These are phyloP conservation scores for Zelostemma sp. DNA, from an alignment of 1,140 invertebrate genomes.

Conservation along the genomic window DNA sequence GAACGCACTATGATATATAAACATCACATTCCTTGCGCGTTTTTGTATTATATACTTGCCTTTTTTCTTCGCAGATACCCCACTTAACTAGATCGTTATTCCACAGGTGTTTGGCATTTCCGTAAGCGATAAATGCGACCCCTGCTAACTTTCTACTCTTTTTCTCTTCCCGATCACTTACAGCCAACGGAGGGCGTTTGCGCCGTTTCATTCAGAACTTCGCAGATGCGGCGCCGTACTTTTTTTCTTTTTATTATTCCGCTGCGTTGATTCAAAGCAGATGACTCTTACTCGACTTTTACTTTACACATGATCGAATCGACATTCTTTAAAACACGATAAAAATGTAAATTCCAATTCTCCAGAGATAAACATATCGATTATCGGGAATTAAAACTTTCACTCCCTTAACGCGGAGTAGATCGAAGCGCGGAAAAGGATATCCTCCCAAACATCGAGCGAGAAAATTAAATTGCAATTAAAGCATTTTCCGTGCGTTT, in stretches of 20 bases:
- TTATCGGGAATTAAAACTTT: no score
- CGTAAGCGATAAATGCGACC: constrained; percentile 69
- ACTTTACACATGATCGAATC: no score
- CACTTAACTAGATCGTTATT: constrained; percentile 68
- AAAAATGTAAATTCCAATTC: no score
- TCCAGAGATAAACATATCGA: no score
- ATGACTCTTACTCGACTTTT: constrained; percentile 15
- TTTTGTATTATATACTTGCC: constrained; percentile 50
- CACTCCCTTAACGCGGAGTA: no score
- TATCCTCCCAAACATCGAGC: no score
- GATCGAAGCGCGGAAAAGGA: no score
- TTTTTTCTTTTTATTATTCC: constrained; percentile 41
- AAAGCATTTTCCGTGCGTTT: no score
- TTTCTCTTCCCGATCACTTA: constrained; percentile 63
- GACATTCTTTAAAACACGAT: no score
- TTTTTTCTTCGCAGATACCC: constrained; percentile 67
- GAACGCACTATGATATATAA: constrained; percentile 37
- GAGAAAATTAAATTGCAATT: no score
- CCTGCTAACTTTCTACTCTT: constrained; percentile 59
- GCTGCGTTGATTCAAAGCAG: constrained; percentile 35
- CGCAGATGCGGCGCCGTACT: constrained; percentile 38
- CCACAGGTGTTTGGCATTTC: constrained; percentile 71
- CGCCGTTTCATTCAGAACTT: constrained; percentile 49
- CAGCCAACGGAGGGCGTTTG: constrained; percentile 52
- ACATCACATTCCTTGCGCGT: constrained; percentile 49